Base-by-base conservation (phyloP, 2,797 vertebrate species). In the Rhabdomys pumilio region DNA sequence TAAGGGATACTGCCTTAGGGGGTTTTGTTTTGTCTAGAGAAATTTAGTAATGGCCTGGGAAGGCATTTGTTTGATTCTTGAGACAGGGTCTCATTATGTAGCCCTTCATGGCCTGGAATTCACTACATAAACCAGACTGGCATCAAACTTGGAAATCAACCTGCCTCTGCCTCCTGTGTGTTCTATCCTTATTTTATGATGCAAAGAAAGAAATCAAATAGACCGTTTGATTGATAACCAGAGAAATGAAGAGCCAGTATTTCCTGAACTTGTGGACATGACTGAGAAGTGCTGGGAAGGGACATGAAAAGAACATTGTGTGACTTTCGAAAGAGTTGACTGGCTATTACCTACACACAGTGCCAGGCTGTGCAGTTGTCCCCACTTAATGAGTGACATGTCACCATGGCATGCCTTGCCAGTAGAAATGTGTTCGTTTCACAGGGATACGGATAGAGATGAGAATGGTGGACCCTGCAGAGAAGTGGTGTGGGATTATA, bases 21-120 rank as follows among this genome's bases (percentile, higher is more conserved):
- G 2, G 65, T 76, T 92, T 94, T 84, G 17, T 88, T 95, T 96
- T 89, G 65, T 92, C 63, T 91, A 55, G 63, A 80, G 57, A 94
- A 76, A n/a, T 92, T 59, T 20, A 41, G 15, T 84, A 72, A 29
- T 72, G 41, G 53, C n/a, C 20, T 38, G 31, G 14, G 72, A 90
- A 81, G 47, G 20, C 20, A 69, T 69, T n/a, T n/a, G 61, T 84
- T 65, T 84, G 63, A 53, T 67, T 86, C 44, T 53, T 24, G 44
- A 53, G 31, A 69, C 63, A 15, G 29, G 31, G 11, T 85, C 63
- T 86, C 20, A 14, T 24, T 85, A 53, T 53, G 44, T 67, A 69
- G 7, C 63, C 1, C 83, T 86, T 20, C 12, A 20, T 53, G 31
- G 20, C 63, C 31, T 86, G 20, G 20, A 50, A 53, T 50, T 85